These are phyloP conservation scores for Mimumesa dahlbomi DNA, from an alignment of 2,888 invertebrate species.

Conservation along the genomic window DNA sequence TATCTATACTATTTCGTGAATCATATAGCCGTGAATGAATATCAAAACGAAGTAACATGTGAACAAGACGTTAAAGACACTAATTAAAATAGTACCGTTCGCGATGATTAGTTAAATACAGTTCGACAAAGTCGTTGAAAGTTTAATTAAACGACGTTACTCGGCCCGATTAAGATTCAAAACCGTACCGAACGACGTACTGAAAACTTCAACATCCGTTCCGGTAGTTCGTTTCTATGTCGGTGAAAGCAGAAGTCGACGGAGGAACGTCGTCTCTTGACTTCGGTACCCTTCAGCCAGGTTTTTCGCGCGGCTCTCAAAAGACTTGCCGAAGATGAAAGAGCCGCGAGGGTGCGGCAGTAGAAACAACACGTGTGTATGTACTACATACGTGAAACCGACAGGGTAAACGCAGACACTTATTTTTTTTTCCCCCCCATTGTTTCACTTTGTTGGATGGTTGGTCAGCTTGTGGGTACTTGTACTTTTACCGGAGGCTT, in stretches of 20 bases:
- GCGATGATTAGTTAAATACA: no score
- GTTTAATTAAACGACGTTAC: no score
- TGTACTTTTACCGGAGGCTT: neutral
- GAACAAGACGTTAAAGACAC: no score
- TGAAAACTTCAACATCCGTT: no score
- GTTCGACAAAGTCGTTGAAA: no score
- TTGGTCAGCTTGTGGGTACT: conserved; percentile 25
- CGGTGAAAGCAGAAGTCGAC: neutral
- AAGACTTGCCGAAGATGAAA: conserved; percentile 43
- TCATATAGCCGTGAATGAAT: no score
- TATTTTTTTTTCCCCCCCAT: conserved; percentile 40
- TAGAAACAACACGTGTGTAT: conserved; percentile 31
- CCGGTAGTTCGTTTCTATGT: neutral
- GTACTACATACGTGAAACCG: no score
- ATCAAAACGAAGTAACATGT: no score
- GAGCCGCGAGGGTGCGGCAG: conserved; percentile 24
- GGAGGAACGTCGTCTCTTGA: neutral
- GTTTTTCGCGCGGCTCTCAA: conserved; percentile 38
- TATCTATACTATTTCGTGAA: no score
- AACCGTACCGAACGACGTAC: no score
- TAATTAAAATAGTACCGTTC: no score
- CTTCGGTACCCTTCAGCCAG: conserved; percentile 18
- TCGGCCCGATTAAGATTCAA: no score
- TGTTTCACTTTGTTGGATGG: conserved; percentile 32
- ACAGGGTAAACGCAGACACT: conserved; percentile 42